Evolutionary conservation across 2,888 invertebrate species (phyloP), one percentile per base, ranked within the genome.

Genomic region (Rhingia campestris): DNA sequence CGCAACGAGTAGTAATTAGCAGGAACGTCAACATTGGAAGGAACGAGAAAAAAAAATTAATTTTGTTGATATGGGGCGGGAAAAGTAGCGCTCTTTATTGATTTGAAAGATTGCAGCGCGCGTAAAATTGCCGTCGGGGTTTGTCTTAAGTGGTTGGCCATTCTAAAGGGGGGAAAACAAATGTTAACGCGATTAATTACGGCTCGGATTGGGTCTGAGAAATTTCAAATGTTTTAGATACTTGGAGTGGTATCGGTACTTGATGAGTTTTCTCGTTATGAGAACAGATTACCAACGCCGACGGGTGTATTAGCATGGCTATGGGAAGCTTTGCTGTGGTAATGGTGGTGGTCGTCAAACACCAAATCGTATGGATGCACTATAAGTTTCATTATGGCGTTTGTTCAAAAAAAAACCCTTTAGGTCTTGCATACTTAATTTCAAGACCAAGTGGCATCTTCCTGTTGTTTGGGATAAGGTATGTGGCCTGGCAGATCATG

Each of bases 1-100:
- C 35, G 22, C 22, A 45, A 45, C 33, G 32, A 32, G 53, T 43
- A 22, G 66, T 53, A 67, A 67, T 67, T 67, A 67, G 54, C 30
- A 39, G 32, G 35, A 54, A 54, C 67, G 67, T 53, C 67, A 45
- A 35, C 67, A 45, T 45, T 54, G 33, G 41, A 43, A 33, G 33
- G 22, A 22, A 22, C 22, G 22, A 22, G 2, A 22, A 22, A 47
- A 51, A 49, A 51, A 22, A 14, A 67, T 67, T 67, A 43, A 43
- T 43, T 54, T 67, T 45, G 35, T 22, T 22, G 35, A 51, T 6
- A 51, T 7, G 39, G 37, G 39, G 39, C 32, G 51, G 51, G 41
- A 30, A 53, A 32, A 41, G 4, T 49, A 39, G 6, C 30, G 33
- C 33, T 54, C n/a, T 54, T 54, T 54, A 66, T 54, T 41, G 39